A percentile compares a stretch with the other conserved stretches of the same genome.
These are phyloP conservation scores for Pipistrellus nathusii DNA, from an alignment of 2,797 vertebrate species.

Conservation along the genomic window DNA sequence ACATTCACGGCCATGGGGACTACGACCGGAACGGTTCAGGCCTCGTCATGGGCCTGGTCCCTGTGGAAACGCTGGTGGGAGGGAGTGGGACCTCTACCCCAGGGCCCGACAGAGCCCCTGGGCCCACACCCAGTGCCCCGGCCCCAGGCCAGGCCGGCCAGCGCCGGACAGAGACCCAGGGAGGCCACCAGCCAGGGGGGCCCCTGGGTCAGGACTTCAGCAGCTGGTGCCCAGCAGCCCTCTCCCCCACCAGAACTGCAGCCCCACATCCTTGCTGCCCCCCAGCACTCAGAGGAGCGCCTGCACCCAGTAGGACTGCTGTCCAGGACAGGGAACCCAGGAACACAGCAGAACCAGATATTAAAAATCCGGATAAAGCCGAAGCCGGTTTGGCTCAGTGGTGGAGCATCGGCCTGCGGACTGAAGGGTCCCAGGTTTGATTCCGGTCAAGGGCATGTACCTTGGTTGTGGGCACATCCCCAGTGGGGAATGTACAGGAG, in stretches of 20 bases:
- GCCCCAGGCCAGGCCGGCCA: too few species aligned
- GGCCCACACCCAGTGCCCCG: too few species aligned
- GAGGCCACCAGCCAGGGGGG: accelerated
- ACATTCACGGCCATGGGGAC: neutral
- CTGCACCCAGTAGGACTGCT: neutral
- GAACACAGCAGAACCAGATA: neutral
- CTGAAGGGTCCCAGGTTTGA: too few species aligned
- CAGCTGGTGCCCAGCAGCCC: too few species aligned
- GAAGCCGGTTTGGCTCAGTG: too few species aligned
- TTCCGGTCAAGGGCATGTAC: too few species aligned
- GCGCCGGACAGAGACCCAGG: neutral
- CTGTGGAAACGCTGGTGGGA: neutral
- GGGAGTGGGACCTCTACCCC: neutral
- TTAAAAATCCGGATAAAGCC: too few species aligned
- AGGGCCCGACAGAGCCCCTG: neutral
- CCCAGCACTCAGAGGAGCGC: neutral
- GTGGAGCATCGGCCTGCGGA: too few species aligned
- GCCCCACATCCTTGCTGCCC: too few species aligned
- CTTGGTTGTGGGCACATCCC: too few species aligned
- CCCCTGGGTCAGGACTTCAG: neutral
- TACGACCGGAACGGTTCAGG: neutral
- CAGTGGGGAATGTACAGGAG: too few species aligned
- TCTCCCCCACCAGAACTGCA: too few species aligned
- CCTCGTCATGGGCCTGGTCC: neutral
- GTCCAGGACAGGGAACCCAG: neutral